Percentiles rank a stretch among this genome's conserved stretches.
Conservation (phyloP, 2,888 invertebrate species). For the Limnephilus auricula region DNA sequence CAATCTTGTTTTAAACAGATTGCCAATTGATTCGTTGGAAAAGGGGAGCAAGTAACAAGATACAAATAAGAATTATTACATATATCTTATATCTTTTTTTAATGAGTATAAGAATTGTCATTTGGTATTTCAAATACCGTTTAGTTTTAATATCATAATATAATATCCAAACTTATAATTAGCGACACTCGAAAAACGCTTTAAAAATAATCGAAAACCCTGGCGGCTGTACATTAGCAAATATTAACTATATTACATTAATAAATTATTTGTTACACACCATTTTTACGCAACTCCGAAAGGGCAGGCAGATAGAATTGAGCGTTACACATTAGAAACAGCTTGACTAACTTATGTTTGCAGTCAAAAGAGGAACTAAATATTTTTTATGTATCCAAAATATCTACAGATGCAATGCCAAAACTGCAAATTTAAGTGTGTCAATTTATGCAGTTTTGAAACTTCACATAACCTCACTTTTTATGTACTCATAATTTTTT, state of each 20-base stretch:
- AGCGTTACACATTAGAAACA: background rate
- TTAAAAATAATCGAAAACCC: conserved; percentile 17
- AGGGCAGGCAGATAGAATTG: background rate
- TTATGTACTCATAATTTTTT: background rate
- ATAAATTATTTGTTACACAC: background rate
- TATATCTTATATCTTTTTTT: background rate
- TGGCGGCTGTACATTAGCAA: background rate
- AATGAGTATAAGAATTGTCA: conserved; percentile 44
- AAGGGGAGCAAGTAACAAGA: conserved; percentile 33
- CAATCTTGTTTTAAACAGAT: conserved; percentile 4
- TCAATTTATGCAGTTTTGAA: background rate
- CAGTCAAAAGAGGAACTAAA: background rate
- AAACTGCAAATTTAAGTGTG: background rate
- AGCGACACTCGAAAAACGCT: background rate
- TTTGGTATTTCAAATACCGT: conserved; percentile 21
- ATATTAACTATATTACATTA: background rate
- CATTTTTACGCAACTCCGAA: background rate
- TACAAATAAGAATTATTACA: background rate
- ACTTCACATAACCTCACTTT: background rate
- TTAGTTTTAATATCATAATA: background rate
- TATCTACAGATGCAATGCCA: background rate
- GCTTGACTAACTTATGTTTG: background rate
- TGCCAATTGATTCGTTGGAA: conserved; percentile 25
- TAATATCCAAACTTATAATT: background rate
- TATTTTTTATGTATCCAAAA: background rate